A percentile compares a stretch with the other conserved stretches of the same genome.
Conservation (phyloP, 2,797 vertebrate species). For the Syndactyla subalaris region DNA sequence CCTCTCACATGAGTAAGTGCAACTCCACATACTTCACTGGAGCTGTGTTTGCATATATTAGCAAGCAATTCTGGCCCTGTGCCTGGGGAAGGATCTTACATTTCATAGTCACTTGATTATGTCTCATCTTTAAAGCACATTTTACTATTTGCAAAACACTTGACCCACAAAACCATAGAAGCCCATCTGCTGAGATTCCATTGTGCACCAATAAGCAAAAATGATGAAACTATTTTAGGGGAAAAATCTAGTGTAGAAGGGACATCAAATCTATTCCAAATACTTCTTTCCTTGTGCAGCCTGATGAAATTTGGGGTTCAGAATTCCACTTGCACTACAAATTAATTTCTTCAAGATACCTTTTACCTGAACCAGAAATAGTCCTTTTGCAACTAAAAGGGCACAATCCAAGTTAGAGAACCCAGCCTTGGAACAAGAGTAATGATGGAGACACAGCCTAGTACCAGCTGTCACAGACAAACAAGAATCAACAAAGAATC, state of each 20-base stretch:
- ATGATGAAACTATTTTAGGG: neutral
- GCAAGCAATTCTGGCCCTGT: neutral
- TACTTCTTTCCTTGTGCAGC: neutral
- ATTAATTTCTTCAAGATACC: neutral
- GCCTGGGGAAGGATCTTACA: constrained; percentile 50
- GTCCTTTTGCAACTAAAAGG: neutral
- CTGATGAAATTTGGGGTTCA: neutral
- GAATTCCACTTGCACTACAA: neutral
- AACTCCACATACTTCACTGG: neutral
- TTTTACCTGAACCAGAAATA: neutral
- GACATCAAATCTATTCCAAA: neutral
- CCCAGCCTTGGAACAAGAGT: neutral
- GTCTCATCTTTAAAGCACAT: constrained; percentile 47
- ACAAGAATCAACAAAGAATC: neutral
- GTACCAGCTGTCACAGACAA: neutral
- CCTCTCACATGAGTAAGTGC: neutral
- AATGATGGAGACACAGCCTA: neutral
- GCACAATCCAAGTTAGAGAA: neutral
- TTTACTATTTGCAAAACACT: constrained; percentile 62
- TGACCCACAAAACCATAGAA: constrained; percentile 39
- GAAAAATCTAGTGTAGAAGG: neutral
- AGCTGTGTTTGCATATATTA: constrained; percentile 18
- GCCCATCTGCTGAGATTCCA: neutral
- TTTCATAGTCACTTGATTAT: constrained; percentile 69
- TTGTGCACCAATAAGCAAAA: neutral